Evolutionary conservation across 2,113 vertebrate species (phyloP).

Genomic region (Suricata suricatta): DNA sequence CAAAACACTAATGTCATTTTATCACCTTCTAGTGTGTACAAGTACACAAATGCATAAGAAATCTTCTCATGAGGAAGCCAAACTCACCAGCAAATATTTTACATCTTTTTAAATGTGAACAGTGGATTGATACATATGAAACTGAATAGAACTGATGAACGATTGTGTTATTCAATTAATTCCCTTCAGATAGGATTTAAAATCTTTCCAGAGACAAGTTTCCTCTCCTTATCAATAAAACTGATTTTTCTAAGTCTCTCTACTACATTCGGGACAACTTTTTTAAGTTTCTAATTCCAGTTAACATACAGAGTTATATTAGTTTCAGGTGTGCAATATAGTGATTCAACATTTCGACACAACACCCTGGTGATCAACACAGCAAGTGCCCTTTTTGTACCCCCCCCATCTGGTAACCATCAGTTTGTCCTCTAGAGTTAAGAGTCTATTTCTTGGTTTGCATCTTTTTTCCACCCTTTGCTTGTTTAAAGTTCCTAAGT

Average conservation of each 20-base stretch:
- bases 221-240: not conserved
- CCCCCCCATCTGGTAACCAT: not conserved
- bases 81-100: not conserved
- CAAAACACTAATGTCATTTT: not conserved
- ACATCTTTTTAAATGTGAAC: not conserved
- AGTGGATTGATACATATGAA: not conserved
- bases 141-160: not conserved
- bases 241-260: not conserved
- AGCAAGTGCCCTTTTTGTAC: too few relatives aligned
- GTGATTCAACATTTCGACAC: not conserved
- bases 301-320: not conserved
- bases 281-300: not conserved
- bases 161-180: not conserved
- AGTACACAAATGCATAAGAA: not conserved
- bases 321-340: not conserved
- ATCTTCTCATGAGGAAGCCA: not conserved
- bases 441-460: not conserved
- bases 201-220: constrained; percentile 45
- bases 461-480: not conserved
- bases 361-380: not conserved
- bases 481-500: not conserved
- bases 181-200: not conserved
- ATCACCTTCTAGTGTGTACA: not conserved
- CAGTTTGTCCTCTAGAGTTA: not conserved
- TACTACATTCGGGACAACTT: not conserved